A percentile compares a stretch with the other conserved stretches of the same genome.
Conservation (phyloP, 2,797 vertebrate species). For the Brachyalestes nurse region DNA sequence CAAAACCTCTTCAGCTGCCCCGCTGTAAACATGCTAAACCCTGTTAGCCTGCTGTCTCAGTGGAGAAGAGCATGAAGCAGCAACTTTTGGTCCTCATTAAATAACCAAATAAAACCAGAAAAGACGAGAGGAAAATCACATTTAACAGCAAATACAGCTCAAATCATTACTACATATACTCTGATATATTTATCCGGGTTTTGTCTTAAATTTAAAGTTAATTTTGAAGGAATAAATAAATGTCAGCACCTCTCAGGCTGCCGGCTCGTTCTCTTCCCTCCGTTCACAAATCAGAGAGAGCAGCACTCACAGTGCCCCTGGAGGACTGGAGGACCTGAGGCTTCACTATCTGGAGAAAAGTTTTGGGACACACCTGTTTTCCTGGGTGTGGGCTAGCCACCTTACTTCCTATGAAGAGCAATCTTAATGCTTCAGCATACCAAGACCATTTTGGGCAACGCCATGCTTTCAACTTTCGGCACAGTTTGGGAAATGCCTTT, state of each 20-base stretch:
- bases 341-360: too few species aligned
- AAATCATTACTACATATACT: neutral
- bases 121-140: neutral
- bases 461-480: too few species aligned
- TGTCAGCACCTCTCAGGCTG: neutral
- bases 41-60: neutral
- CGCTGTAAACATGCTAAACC: neutral
- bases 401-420: too few species aligned
- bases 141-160: neutral
- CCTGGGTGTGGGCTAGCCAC: too few species aligned
- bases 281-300: neutral
- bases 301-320: neutral
- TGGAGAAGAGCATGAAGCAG: conserved; percentile 60
- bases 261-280: neutral
- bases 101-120: neutral
- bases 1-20: too few species aligned
- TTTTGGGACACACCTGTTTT: too few species aligned
- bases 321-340: neutral
- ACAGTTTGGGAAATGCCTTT: too few species aligned
- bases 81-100: conserved; percentile 45
- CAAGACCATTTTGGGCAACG: too few species aligned
- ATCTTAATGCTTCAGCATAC: too few species aligned
- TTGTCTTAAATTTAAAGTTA: neutral
- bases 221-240: neutral
- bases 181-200: too few species aligned